These are phyloP conservation scores for Hydrozoanthus gracilis DNA, from an alignment of 92 coral and sea anemone genomes.

Conservation along the genomic window DNA sequence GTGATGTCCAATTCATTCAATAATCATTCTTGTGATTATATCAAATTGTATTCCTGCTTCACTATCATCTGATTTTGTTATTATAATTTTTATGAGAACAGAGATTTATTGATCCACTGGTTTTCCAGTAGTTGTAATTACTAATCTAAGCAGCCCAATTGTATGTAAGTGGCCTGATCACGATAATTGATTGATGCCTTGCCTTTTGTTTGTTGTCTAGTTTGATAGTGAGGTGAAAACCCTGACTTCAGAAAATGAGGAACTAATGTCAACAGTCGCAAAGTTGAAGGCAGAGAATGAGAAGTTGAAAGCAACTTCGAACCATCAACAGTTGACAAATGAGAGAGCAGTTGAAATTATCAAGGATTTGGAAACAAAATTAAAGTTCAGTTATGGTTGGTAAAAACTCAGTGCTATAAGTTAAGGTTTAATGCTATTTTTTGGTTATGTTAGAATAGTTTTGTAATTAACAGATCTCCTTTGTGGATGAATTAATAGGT, in stretches of 20 bases:
- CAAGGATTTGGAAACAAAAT: slow-evolving; percentile 74
- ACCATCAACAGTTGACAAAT: slow-evolving; percentile 61
- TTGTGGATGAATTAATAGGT: not conserved
- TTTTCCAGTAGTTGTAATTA: too few species aligned
- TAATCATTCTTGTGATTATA: too few species aligned
- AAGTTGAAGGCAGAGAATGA: slow-evolving; percentile 49
- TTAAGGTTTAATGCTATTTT: not conserved
- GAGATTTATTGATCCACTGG: too few species aligned
- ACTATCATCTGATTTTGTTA: too few species aligned
- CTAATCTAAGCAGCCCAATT: too few species aligned
- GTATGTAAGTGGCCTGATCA: too few species aligned
- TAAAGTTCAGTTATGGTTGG: slow-evolving; percentile 74
- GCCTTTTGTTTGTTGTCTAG: slow-evolving; percentile 5
- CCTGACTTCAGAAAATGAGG: slow-evolving; percentile 46
- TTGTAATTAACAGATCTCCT: not conserved
- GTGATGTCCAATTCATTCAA: too few species aligned
- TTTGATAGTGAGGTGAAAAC: slow-evolving; percentile 21
- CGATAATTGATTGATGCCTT: too few species aligned
- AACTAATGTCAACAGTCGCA: slow-evolving; percentile 29
- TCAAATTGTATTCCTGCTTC: too few species aligned
- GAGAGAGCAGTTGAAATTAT: slow-evolving; percentile 69
- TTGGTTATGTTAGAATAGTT: not conserved
- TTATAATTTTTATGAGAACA: too few species aligned
- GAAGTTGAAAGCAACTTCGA: slow-evolving; percentile 59
- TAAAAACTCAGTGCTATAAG: not conserved